Conservation (phyloP, 1,140 invertebrate species). For the Lepidurus couesii region DNA sequence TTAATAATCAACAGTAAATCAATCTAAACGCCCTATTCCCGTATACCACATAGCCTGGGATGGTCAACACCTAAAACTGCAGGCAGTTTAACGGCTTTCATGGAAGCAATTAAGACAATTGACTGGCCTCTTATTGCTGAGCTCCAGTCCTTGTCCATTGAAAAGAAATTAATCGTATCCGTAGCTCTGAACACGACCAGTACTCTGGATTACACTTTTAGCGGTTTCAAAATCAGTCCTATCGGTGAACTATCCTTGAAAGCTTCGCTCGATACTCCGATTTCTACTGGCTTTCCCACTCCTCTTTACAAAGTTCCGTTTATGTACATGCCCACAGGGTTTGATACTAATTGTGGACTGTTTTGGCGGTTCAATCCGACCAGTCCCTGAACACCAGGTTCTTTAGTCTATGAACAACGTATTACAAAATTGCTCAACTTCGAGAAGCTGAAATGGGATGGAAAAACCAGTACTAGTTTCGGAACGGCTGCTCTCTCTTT, state of each 20-base stretch:
- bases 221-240: background rate
- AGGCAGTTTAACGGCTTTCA: background rate
- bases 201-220: background rate
- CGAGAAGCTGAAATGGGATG: no score
- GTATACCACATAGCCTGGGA: background rate
- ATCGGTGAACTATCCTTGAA: background rate
- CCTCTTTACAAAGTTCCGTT: background rate
- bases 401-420: no score
- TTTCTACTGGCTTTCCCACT: background rate
- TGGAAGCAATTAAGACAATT: background rate
- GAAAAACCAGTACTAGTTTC: no score
- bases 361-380: background rate
- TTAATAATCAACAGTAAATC: background rate
- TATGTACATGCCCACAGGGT: background rate
- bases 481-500: no score
- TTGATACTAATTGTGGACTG: background rate
- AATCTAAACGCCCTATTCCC: background rate
- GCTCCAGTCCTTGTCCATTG: no score
- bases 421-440: no score
- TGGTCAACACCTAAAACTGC: background rate
- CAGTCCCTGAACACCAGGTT: no score
- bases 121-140: background rate
- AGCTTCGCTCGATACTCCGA: background rate
- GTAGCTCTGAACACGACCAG: background rate
- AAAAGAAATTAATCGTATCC: background rate